Conservation (phyloP, 2,113 vertebrate genomes). For the rabbit (Oryctolagus cuniculus) region mOryCun1.1 NC_091434.1:110563501-110564000, state of each 20-base stretch:
- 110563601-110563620: neutral
- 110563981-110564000: neutral
- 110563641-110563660: neutral
- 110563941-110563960: slow-evolving; percentile 1
- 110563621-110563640: neutral
- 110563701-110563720: neutral
- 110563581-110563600: neutral
- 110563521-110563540: neutral
- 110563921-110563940: neutral
- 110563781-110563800: neutral
- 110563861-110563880: neutral
- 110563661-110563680: neutral
- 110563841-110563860: neutral
- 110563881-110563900: neutral
- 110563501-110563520: neutral
- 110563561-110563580: neutral
- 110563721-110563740: neutral
- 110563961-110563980: slow-evolving; percentile 19
- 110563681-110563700: neutral
- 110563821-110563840: neutral
- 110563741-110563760: neutral
- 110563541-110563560: neutral
- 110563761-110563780: neutral
- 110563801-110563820: neutral
- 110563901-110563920: neutral